phyloP scores from a whole-genome alignment of 2,113 vertebrate genomes.

The Etia nguti region DNA sequence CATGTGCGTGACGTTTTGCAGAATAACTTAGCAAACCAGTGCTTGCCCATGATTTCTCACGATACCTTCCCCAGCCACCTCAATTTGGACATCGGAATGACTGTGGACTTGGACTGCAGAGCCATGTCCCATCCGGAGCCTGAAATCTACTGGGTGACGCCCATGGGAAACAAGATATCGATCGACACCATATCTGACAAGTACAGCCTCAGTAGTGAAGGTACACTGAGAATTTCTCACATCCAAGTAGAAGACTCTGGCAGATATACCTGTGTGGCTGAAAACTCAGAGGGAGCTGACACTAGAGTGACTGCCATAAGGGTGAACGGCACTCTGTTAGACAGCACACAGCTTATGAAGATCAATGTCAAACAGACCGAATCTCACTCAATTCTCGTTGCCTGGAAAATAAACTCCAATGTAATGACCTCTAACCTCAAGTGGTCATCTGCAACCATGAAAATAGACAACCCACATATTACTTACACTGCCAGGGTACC shows the following conservation, averaged over 20 bases:
- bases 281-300: slow-evolving; percentile 91
- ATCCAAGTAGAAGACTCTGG: slow-evolving; percentile 90
- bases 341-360: slow-evolving; percentile 88
- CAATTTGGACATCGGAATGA: slow-evolving; percentile 83
- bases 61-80: slow-evolving; percentile 88
- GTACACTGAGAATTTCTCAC: slow-evolving; percentile 84
- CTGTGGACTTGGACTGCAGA: slow-evolving; percentile 86
- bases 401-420: slow-evolving; percentile 93
- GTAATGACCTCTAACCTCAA: slow-evolving; percentile 93
- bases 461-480: slow-evolving; percentile 96
- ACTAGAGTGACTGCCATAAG: slow-evolving; percentile 85
- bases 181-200: slow-evolving; percentile 84
- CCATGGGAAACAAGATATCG: slow-evolving; percentile 88
- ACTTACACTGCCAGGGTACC: slow-evolving; percentile 95
- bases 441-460: slow-evolving; percentile 97
- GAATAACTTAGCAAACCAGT: slow-evolving; percentile 82
- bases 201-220: slow-evolving; percentile 85
- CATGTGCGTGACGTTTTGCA: slow-evolving; percentile 84
- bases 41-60: slow-evolving; percentile 92
- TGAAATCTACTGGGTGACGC: slow-evolving; percentile 97
- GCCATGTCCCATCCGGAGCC: slow-evolving; percentile 96
- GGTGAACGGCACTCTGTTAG: slow-evolving; percentile 91
- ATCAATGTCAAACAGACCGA: slow-evolving; percentile 91
- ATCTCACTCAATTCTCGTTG: slow-evolving; percentile 90
- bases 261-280: slow-evolving; percentile 93